phyloP scores from a whole-genome alignment of 2,797 vertebrate species.

The Chaenodraco wilsoni region DNA sequence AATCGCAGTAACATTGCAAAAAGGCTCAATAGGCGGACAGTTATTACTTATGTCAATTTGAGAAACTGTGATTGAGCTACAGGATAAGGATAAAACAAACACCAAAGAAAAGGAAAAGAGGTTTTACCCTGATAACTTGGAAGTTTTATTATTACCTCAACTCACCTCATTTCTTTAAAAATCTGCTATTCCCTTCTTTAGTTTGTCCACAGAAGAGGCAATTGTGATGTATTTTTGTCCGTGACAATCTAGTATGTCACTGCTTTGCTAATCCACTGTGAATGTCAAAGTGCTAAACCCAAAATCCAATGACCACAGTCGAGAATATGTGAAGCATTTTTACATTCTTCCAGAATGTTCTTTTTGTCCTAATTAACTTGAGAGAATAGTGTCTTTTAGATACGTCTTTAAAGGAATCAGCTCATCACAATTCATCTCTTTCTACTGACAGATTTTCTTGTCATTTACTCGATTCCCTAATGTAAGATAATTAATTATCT shows the following conservation, averaged over 20 bases:
- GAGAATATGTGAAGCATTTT: no score
- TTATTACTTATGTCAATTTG: neutral
- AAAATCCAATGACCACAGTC: no score
- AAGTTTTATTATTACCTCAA: neutral
- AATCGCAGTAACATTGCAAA: neutral
- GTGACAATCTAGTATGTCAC: neutral
- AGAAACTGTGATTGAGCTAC: neutral
- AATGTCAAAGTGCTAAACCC: no score
- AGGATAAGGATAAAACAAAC: neutral
- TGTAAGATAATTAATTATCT: constrained; percentile 40
- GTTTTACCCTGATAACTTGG: neutral
- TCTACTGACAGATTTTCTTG: neutral
- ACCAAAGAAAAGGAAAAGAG: no score
- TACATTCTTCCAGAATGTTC: no score
- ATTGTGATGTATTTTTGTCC: neutral
- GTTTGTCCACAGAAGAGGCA: neutral
- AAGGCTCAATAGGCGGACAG: neutral
- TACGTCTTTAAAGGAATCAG: neutral
- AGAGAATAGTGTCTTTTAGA: neutral
- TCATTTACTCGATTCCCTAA: constrained; percentile 9
- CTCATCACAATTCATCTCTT: neutral
- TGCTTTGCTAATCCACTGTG: no score
- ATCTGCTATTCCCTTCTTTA: neutral
- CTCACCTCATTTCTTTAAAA: neutral
- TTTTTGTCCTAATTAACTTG: neutral